phyloP scores from a whole-genome alignment of 2,888 invertebrate genomes.

The Margaritifera margaritifera region DNA sequence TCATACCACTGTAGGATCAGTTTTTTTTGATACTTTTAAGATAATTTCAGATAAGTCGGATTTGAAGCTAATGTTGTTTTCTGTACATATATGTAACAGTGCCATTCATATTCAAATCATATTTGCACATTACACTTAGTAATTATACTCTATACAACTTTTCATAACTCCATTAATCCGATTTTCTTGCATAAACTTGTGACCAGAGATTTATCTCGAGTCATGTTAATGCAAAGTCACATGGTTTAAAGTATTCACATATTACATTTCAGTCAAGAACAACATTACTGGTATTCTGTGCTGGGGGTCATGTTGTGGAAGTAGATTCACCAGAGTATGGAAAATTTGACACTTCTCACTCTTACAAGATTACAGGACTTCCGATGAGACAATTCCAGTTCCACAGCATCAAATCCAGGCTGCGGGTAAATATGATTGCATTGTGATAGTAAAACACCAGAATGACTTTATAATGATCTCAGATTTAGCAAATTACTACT shows the following conservation, averaged over 20 bases:
- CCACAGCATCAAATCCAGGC: slow-evolving; percentile 70
- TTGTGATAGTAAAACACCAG: neutral
- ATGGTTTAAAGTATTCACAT: neutral
- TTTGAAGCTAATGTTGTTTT: no score
- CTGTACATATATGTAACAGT: no score
- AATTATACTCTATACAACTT: no score
- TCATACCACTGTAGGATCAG: no score
- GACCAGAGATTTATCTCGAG: no score
- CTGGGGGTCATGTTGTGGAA: slow-evolving; percentile 67
- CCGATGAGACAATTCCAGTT: slow-evolving; percentile 59
- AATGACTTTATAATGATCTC: neutral
- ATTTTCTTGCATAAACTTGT: no score
- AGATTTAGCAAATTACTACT: no score
- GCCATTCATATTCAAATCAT: no score
- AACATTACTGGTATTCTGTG: slow-evolving; percentile 68
- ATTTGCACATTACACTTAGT: no score
- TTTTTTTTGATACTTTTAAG: no score
- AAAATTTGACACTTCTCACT: slow-evolving; percentile 68
- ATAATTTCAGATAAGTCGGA: no score
- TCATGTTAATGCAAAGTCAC: neutral
- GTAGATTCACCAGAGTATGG: slow-evolving; percentile 66
- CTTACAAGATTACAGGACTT: slow-evolving; percentile 66
- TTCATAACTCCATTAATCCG: no score
- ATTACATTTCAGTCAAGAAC: slow-evolving; percentile 51
- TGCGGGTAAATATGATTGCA: slow-evolving; percentile 56